Percentiles rank a stretch among this genome's conserved stretches.
These are phyloP conservation scores for Andricus quercusramuli DNA, from an alignment of 2,888 invertebrate species.

Conservation along the genomic window DNA sequence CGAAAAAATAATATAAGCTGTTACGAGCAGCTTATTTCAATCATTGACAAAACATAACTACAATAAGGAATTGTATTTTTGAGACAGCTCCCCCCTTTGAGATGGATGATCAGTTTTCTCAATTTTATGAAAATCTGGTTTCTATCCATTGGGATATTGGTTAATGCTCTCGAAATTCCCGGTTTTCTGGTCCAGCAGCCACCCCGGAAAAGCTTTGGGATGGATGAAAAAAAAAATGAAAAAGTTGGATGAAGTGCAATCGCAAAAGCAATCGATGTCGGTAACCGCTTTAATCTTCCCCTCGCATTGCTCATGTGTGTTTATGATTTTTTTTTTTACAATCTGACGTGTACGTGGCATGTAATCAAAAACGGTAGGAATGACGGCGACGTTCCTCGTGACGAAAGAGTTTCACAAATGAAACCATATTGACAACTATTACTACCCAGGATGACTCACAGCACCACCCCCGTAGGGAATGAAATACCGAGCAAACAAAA, in stretches of 20 bases:
- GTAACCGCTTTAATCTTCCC: constrained; percentile 60
- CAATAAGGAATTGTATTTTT: too few relatives aligned
- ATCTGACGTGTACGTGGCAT: constrained; percentile 57
- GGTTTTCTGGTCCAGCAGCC: too few relatives aligned
- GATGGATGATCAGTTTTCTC: too few relatives aligned
- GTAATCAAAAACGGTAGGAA: constrained; percentile 63
- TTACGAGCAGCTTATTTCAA: too few relatives aligned
- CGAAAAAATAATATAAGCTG: too few relatives aligned
- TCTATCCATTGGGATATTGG: too few relatives aligned
- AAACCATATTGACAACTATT: constrained; percentile 29
- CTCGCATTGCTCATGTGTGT: constrained; percentile 44
- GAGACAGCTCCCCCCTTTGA: too few relatives aligned
- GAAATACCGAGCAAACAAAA: constrained; percentile 2
- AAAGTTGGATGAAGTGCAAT: constrained; percentile 48
- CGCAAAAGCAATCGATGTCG: constrained; percentile 58
- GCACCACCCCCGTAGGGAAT: neutral
- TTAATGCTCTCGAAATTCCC: too few relatives aligned
- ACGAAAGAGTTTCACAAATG: constrained; percentile 20
- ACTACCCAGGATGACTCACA: neutral
- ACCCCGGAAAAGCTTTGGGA: neutral
- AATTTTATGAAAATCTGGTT: too few relatives aligned
- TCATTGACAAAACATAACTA: too few relatives aligned
- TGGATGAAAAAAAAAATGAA: neutral
- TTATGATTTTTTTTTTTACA: constrained; percentile 44
- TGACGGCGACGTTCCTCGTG: constrained; percentile 8